Percentiles rank a stretch among this genome's conserved stretches.
These are phyloP conservation scores for Brachypterus glaber DNA, from an alignment of 2,888 invertebrate genomes.

Conservation along the genomic window DNA sequence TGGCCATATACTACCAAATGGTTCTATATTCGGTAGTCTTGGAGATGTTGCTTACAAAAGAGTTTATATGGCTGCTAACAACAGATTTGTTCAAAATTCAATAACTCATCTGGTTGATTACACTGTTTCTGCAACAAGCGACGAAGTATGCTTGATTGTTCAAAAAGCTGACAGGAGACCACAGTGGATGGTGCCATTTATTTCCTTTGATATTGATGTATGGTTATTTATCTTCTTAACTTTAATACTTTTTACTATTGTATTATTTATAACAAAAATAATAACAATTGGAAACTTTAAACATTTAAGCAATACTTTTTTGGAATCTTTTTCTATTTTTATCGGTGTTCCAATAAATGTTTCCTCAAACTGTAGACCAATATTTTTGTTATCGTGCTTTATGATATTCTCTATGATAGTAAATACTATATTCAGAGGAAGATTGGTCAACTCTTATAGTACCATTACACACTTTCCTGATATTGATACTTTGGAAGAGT, in stretches of 20 bases:
- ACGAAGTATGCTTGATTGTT: conserved; percentile 38
- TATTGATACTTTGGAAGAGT: conserved; percentile 37
- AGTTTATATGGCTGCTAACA: conserved; percentile 28
- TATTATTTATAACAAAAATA: neutral
- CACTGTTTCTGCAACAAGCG: conserved; percentile 26
- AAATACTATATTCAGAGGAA: conserved; percentile 38
- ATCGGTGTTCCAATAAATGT: conserved; percentile 1
- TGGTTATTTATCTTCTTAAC: conserved; percentile 17
- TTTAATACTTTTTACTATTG: no score
- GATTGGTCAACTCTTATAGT: conserved; percentile 39
- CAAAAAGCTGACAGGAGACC: conserved; percentile 37
- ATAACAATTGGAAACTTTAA: neutral
- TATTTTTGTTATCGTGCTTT: no score
- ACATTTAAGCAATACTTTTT: no score
- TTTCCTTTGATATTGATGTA: conserved; percentile 27
- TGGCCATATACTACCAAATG: conserved; percentile 25
- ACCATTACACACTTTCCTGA: conserved; percentile 39
- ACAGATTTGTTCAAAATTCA: conserved; percentile 18
- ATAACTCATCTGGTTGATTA: conserved; percentile 31
- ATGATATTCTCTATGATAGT: conserved; percentile 38
- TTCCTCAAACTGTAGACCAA: neutral
- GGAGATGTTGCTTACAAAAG: conserved; percentile 12
- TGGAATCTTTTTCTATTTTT: conserved; percentile 4
- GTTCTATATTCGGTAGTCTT: conserved; percentile 23
- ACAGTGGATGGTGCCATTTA: conserved; percentile 36